Percentiles rank a stretch among this genome's conserved stretches.
Evolutionary conservation across 2,113 vertebrate species (phyloP).

Genomic region (Smithornis capensis): DNA sequence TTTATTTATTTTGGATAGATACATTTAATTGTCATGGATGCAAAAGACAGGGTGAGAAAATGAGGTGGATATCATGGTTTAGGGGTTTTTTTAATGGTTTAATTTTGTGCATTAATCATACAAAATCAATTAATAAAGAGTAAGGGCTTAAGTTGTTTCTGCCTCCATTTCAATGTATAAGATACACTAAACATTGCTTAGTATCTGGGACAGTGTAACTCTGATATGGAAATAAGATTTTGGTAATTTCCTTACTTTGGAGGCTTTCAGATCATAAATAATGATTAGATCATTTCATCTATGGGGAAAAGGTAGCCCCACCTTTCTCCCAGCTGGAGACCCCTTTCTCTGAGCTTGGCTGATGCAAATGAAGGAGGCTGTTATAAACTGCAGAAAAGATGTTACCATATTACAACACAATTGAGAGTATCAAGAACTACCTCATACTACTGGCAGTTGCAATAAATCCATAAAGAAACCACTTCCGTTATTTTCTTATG

Average conservation of each 20-base stretch:
- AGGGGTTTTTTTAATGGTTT: neutral
- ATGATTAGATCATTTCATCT: neutral
- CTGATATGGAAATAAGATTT: neutral
- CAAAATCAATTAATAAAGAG: neutral
- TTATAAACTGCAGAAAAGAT: neutral
- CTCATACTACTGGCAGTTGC: neutral
- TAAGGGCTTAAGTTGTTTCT: neutral
- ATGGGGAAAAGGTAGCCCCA: neutral
- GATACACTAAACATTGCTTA: neutral
- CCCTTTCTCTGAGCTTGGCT: neutral
- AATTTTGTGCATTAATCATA: neutral
- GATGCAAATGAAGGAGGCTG: neutral
- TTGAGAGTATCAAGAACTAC: neutral
- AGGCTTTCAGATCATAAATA: neutral
- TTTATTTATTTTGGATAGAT: neutral
- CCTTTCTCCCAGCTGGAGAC: neutral
- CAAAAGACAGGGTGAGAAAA: neutral
- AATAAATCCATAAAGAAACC: neutral
- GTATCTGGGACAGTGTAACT: neutral
- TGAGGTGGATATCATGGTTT: neutral
- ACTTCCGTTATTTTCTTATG: neutral
- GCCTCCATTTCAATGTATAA: neutral
- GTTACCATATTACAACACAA: neutral
- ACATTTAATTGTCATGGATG: neutral
- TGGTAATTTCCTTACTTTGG: neutral